Evolutionary conservation across 1,140 invertebrate genomes (phyloP).

Genomic region (Solenopsis invicta): DNA sequence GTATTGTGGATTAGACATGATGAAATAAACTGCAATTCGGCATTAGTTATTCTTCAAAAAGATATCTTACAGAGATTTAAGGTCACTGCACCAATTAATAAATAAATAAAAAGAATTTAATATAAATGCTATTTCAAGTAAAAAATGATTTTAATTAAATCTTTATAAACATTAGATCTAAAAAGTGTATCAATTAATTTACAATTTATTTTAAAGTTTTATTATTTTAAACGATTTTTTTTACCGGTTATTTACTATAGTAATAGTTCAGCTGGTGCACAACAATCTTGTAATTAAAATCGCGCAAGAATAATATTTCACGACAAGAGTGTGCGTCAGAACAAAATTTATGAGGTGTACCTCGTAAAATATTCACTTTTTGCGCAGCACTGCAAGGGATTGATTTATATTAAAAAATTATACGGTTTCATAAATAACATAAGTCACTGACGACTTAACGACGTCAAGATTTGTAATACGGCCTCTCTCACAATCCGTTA

Average conservation of each 20-base stretch:
- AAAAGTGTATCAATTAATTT: no score
- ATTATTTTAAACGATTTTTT: no score
- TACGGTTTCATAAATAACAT: conserved; percentile 17
- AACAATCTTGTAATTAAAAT: neutral
- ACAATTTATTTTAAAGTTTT: no score
- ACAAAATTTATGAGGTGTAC: neutral
- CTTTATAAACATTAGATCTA: no score
- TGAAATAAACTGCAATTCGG: neutral
- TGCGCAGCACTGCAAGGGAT: neutral
- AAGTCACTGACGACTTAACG: neutral
- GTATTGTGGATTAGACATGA: neutral
- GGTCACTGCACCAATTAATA: no score
- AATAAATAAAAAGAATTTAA: no score
- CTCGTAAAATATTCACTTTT: neutral
- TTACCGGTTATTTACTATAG: no score
- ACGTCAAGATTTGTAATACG: neutral
- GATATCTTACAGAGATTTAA: neutral
- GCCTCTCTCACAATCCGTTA: conserved; percentile 18
- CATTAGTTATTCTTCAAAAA: neutral
- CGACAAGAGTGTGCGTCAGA: neutral
- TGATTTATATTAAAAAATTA: conserved; percentile 14
- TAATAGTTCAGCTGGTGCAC: no score
- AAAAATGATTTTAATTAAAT: no score
- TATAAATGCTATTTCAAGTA: no score
- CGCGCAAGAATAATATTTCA: neutral